phyloP scores from a whole-genome alignment of 2,797 vertebrate genomes.

The Gouania willdenowi region DNA sequence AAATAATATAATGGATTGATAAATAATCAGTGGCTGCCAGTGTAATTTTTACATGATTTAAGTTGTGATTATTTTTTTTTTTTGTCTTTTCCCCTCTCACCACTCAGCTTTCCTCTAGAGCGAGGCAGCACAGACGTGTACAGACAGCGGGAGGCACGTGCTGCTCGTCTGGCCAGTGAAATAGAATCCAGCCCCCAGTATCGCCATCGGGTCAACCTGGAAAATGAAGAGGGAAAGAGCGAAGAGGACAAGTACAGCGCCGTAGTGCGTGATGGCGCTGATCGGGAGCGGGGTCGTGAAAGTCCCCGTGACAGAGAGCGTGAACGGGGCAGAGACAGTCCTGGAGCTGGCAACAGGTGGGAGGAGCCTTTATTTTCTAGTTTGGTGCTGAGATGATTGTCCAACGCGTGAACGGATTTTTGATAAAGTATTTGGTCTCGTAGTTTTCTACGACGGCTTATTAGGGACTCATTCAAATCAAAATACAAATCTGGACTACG shows the following conservation, averaged over 20 bases:
- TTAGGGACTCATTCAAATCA: no score
- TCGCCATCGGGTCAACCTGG: constrained; percentile 80
- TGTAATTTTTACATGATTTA: no score
- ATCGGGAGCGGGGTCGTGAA: constrained; percentile 59
- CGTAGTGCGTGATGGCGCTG: constrained; percentile 73
- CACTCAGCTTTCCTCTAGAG: constrained; percentile 82
- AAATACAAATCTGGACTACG: no score
- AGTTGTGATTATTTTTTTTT: no score
- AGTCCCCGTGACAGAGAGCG: constrained; percentile 71
- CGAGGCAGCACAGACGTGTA: constrained; percentile 83
- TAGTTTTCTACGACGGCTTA: no score
- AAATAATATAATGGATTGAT: no score
- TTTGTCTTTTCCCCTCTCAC: background rate
- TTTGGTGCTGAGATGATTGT: no score
- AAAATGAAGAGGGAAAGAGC: constrained; percentile 86
- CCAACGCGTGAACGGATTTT: no score
- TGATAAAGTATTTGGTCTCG: no score
- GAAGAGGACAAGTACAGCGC: constrained; percentile 90
- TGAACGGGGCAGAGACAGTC: constrained; percentile 76
- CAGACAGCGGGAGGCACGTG: constrained; percentile 85
- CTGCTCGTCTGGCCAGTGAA: constrained; percentile 84
- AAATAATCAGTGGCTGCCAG: no score
- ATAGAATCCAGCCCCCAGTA: constrained; percentile 91
- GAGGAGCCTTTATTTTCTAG: no score
- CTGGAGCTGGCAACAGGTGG: constrained; percentile 71